Evolutionary conservation across 1,140 invertebrate genomes (phyloP), one percentile per base, ranked within the genome.

Genomic region (Atta colombica): DNA sequence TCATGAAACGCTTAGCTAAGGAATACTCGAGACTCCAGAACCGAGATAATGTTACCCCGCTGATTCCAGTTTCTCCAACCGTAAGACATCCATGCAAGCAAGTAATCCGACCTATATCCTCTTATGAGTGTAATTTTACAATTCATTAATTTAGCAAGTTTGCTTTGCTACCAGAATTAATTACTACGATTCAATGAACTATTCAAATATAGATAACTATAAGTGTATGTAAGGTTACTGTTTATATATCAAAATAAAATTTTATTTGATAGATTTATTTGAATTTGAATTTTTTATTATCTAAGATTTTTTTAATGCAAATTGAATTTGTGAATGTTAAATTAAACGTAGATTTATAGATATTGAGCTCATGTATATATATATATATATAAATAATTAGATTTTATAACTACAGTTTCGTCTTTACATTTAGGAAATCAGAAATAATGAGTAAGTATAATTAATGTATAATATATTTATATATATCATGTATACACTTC

Each of bases 131-230:
- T 49, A 21, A 82, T 74, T 82, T 82, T 82, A 78, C 18, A 82
- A 60, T 82, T 82, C 53, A 60, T 82, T 82, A 82, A 82, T 28
- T 81, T 39, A 35, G n/a, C 4, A 18, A 31, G 45, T 21, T 77
- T 28, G 14, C 55, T 60, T 58, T 82, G 10, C 16, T n/a, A 21
- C 2, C 31, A 14, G 18, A 72, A 82, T 60, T 84, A 21, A 74
- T 82, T 60, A 61, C 49, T 51, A 49, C 7, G 8, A 60, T 3
- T 74, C 12, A n/a, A 28, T 14, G 25, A 82, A 82, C 58, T 72
- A 81, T 45, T 71, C 18, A 72, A 14, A n/a, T 7, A 16, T 12
- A 14, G 31, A 35, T 21, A 12, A 51, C n/a, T 45, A 25, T 25
- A 21, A n/a, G 7, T 39, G 7, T 39, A 39, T 82, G 7, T 18